Conservation (phyloP, 2,888 invertebrate genomes). For the Epinotia nisella region DNA sequence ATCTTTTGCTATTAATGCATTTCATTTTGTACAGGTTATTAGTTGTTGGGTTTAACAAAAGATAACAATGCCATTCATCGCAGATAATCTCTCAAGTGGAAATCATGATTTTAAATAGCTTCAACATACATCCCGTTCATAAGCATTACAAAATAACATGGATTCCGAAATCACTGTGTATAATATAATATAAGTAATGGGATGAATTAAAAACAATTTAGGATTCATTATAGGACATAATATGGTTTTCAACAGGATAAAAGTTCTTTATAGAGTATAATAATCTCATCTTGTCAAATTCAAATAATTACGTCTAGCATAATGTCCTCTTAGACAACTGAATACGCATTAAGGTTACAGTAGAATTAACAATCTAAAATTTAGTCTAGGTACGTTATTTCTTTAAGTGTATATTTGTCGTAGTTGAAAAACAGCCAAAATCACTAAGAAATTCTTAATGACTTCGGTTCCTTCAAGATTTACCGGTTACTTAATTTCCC, state of each 20-base stretch:
- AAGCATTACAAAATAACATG: constrained; percentile 5
- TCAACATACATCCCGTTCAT: neutral
- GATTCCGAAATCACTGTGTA: constrained; percentile 1
- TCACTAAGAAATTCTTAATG: neutral
- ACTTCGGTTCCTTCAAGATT: neutral
- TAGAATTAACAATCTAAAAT: constrained; percentile 44
- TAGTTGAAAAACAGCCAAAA: neutral
- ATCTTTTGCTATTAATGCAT: too few species aligned
- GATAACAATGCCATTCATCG: too few species aligned
- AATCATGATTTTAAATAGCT: too few species aligned
- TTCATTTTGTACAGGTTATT: too few species aligned
- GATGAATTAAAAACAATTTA: constrained; percentile 33
- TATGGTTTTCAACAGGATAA: constrained; percentile 43
- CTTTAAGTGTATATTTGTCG: constrained; percentile 30
- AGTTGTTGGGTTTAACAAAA: too few species aligned
- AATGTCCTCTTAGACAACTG: constrained; percentile 34
- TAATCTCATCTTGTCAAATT: constrained; percentile 37
- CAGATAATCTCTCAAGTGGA: too few species aligned
- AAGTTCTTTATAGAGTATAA: constrained; percentile 39
- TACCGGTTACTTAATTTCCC: constrained; percentile 25
- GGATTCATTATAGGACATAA: constrained; percentile 30
- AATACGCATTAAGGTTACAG: constrained; percentile 40
- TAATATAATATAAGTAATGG: constrained; percentile 40
- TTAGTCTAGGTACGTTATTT: constrained; percentile 41
- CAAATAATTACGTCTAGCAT: constrained; percentile 38